Base-by-base conservation (phyloP, 1,140 invertebrate genomes). In the Bombus vancouverensis region DNA sequence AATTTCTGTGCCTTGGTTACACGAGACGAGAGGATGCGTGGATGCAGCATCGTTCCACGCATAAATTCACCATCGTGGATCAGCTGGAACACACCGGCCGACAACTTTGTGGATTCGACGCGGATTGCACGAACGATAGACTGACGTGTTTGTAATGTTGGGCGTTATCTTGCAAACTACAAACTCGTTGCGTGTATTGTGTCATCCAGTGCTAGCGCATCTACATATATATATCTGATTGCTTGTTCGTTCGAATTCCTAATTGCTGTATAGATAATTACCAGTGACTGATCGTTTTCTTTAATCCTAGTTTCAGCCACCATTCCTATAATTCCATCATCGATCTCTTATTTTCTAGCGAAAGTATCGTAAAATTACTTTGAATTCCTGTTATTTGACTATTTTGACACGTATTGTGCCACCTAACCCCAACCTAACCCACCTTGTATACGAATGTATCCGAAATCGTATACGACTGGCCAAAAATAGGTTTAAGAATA, bases 1-100 rank as follows among this genome's bases (percentile, higher is more conserved):
- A 75, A 83, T 83, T 83, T 66, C 65, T 66, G 32, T 34, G 65
- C 42, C 28, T 22, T 28, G 59, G 71, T 18, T 34, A 42, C 42
- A n/a, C 66, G 47, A 34, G 42, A 32, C 3, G 42, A 32, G 28
- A 32, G 28, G 39, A 83, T 32, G 81, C 81, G 73, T 53, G n/a
- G 28, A 32, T 65, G 44, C 39, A 66, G 65, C 12, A 44, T 70
- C 81, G 65, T 66, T 77, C 65, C 44, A 77, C 65, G 81, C 81
- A 53, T 78, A 78, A 83, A 83, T 83, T 83, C 81, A 37, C 44
- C 22, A n/a, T 2, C 22, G 32, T 25, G 53, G 32, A 81, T 83
- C 73, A 47, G 72, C 66, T 25, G 32, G 32, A 25, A 68, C 68
- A 37, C 44, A 34, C 44, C 9, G 47, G 47, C 1, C 47, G 47